These are phyloP conservation scores for Blastomussa wellsi DNA, from an alignment of 92 coral and sea anemone species.

Conservation along the genomic window DNA sequence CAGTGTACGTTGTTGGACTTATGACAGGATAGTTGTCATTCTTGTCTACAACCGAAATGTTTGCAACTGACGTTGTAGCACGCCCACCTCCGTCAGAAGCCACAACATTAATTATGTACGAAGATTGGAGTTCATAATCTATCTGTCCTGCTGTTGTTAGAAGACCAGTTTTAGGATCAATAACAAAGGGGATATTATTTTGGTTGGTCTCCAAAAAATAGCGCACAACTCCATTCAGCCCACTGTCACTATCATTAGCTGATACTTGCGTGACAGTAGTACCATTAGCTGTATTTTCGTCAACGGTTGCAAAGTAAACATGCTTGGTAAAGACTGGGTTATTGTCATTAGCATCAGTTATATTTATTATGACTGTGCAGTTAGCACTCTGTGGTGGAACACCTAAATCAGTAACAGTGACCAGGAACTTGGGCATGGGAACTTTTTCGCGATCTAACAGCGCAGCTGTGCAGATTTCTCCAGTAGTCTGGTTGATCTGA, in stretches of 20 bases:
- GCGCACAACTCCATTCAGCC: conserved; percentile 65
- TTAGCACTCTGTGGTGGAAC: conserved; percentile 65
- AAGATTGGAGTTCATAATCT: conserved; percentile 70
- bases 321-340: conserved; percentile 75
- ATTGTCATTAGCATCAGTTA: conserved; percentile 89
- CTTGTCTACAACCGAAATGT: conserved; percentile 69
- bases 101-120: conserved; percentile 59
- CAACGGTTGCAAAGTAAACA: conserved; percentile 59
- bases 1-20: conserved; percentile 58
- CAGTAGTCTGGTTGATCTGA: conserved; percentile 60
- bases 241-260: conserved; percentile 81
- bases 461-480: conserved; percentile 73
- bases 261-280: conserved; percentile 59
- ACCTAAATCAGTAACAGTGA: conserved; percentile 78
- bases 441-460: conserved; percentile 82
- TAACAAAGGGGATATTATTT: conserved; percentile 51
- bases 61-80: conserved; percentile 56
- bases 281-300: conserved; percentile 66
- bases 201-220: conserved; percentile 43
- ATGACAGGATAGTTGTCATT: conserved; percentile 91
- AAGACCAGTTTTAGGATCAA: conserved; percentile 69
- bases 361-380: conserved; percentile 82
- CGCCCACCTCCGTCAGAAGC: conserved; percentile 93
- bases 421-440: conserved; percentile 53
- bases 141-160: conserved; percentile 61